Base-by-base conservation (phyloP, 2,113 vertebrate genomes). In the Chinchilla lanigera region DNA sequence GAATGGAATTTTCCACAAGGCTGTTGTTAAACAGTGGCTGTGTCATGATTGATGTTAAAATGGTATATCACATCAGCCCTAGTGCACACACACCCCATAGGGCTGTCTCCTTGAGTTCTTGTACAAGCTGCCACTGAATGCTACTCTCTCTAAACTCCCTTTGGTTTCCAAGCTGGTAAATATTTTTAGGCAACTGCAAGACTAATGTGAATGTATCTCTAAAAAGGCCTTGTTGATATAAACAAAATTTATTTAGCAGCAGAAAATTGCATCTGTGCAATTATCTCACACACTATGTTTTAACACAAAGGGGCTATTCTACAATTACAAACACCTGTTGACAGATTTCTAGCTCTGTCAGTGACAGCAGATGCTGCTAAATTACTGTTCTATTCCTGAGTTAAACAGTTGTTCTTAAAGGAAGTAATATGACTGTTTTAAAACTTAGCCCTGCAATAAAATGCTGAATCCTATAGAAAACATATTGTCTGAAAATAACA, bases 241-340 rank as follows among this genome's bases (percentile, higher is more conserved):
- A 97, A 97, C 94, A 96, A 94, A 97, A 97, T 97, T 78, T 96
- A 97, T 96, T 95, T 83, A 95, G 95, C 61, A 81, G 88, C 93
- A 96, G 92, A 94, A 97, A 95, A 97, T 95, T 94, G 82, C 95
- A 81, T 90, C 86, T 80, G 77, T 78, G 87, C 86, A 96, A 97
- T 98, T 97, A 97, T 82, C 90, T 88, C 12, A 3, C 86, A 81
- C 35, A 44, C 73, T 89, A 1, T 80, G 93, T 92, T 96, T 90
- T 89, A 95, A 92, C 92, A 89, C 67, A 97, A 95, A 97, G 61
- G 63, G 87, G 60, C 17, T 89, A 67, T 92, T 96, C 95, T 86
- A 95, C 88, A 90, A 90, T 97, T 85, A 75, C 69, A 86, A 96
- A 95, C 95, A 92, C 94, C 96, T 97, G 92, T 93, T 96, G 95